phyloP scores from a whole-genome alignment of 37 sponge, comb jelly and placozoan species.

The Cladorhizidae sp. region DNA sequence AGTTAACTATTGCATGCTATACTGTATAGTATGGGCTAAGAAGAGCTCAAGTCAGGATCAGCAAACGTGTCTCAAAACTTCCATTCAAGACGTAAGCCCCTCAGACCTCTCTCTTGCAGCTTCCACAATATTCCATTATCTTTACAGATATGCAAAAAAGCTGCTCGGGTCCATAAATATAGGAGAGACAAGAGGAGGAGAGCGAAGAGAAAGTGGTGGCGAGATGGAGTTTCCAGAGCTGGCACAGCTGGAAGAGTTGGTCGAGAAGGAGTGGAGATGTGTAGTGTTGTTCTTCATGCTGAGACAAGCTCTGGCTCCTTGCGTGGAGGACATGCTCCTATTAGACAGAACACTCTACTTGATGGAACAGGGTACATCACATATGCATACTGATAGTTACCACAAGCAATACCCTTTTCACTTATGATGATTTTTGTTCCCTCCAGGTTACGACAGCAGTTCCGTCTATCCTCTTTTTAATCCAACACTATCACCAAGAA shows the following conservation, averaged over 20 bases:
- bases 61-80: slow-evolving; percentile 58
- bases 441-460: slow-evolving; percentile 21
- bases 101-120: no score
- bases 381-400: neutral
- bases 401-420: neutral
- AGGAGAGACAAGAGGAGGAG: no score
- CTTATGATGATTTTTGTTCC: neutral
- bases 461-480: slow-evolving; percentile 60
- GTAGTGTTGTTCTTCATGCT: slow-evolving; percentile 76
- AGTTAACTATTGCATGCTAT: neutral
- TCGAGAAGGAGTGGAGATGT: slow-evolving; percentile 39
- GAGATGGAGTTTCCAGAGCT: slow-evolving; percentile 33
- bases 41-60: slow-evolving; percentile 54
- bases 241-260: slow-evolving; percentile 18
- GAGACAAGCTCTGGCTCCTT: slow-evolving; percentile 71
- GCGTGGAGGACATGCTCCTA: slow-evolving; percentile 75
- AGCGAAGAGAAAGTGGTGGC: slow-evolving; percentile 44
- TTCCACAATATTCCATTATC: no score
- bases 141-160: slow-evolving; percentile 3
- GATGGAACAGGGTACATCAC: slow-evolving; percentile 50
- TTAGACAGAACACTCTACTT: slow-evolving; percentile 69
- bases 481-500: slow-evolving; percentile 69
- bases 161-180: neutral
- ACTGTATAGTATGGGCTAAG: slow-evolving; percentile 43
- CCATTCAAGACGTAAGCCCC: slow-evolving; percentile 55